Evolutionary conservation across 2,797 vertebrate genomes (phyloP), one percentile per base, ranked within the genome.

Genomic region (Rhyacichthys aspro): DNA sequence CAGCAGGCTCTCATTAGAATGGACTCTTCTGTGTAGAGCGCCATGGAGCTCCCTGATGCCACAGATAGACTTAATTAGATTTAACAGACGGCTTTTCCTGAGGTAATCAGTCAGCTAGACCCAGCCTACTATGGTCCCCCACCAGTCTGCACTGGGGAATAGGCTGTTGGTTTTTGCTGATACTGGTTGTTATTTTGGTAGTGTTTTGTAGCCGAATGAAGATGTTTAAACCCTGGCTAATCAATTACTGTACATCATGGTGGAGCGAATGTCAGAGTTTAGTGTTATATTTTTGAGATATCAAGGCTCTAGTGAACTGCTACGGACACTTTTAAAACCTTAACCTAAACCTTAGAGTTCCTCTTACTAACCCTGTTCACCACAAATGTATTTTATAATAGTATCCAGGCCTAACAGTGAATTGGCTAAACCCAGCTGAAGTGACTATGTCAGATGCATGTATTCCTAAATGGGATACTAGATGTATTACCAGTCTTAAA

Each of bases 31-130:
- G 75, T 70, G 79, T 63, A 52, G 70, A 67, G 80, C 73, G 32
- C 71, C 69, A 74, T 63, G 75, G 86, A 84, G 81, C 74, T 84
- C 75, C 81, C 78, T 76, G 77, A 79, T 86, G 76, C 83, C 59
- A 60, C 83, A 81, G 79, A 88, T 88, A 86, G 84, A 76, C 78
- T 76, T 94, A 93, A 94, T 94, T 94, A 90, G 90, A 93, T 94
- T 90, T 92, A 91, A 87, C 69, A 50, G 77, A 76, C 87, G 86
- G 88, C 87, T 94, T 94, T 93, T 90, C 90, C 90, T 84, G 79
- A 90, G 89, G 81, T 92, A 93, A 93, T 93, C 86, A 90, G 91
- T 92, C 89, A 84, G 76, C 82, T 76, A 72, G 78, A 85, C 84
- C 82, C 82, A 57, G 85, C 82, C 85, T 78, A 60, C 83, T 66